These are phyloP conservation scores for Coracopsis vasa DNA, from an alignment of 2,113 vertebrate genomes.

Conservation along the genomic window DNA sequence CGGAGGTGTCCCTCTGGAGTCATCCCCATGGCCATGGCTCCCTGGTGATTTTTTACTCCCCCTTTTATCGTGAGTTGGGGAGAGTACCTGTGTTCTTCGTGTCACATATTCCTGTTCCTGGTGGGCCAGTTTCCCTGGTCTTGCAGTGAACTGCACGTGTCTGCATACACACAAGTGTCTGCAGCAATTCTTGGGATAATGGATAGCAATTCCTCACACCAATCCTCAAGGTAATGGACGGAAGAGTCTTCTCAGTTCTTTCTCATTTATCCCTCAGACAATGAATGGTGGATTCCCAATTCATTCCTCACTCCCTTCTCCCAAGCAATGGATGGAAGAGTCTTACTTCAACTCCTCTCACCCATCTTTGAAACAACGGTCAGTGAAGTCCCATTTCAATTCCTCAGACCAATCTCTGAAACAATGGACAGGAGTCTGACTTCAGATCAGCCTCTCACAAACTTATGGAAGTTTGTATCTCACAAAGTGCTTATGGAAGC, in stretches of 20 bases:
- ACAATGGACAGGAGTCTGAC: not conserved
- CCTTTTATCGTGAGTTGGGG: not conserved
- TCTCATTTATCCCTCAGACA: not conserved
- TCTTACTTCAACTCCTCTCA: not conserved
- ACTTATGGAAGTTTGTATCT: too few species aligned
- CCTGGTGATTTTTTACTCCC: not conserved
- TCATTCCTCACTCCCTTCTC: not conserved
- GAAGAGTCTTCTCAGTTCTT: not conserved
- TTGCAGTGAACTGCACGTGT: not conserved
- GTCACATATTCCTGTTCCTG: not conserved
- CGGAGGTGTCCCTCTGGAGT: not conserved
- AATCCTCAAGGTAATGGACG: not conserved
- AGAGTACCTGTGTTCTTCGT: not conserved
- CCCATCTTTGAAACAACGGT: not conserved
- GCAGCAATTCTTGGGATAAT: not conserved
- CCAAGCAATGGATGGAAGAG: not conserved
- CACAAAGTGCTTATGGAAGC: not conserved
- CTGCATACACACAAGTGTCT: not conserved
- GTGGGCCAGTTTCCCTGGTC: not conserved
- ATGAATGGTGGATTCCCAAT: not conserved
- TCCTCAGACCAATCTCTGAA: not conserved
- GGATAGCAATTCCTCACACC: not conserved
- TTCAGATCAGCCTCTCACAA: not conserved
- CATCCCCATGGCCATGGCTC: not conserved
- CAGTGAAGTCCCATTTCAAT: not conserved